phyloP scores from a whole-genome alignment of 2,888 invertebrate species.

The Sminthurinus aureus region DNA sequence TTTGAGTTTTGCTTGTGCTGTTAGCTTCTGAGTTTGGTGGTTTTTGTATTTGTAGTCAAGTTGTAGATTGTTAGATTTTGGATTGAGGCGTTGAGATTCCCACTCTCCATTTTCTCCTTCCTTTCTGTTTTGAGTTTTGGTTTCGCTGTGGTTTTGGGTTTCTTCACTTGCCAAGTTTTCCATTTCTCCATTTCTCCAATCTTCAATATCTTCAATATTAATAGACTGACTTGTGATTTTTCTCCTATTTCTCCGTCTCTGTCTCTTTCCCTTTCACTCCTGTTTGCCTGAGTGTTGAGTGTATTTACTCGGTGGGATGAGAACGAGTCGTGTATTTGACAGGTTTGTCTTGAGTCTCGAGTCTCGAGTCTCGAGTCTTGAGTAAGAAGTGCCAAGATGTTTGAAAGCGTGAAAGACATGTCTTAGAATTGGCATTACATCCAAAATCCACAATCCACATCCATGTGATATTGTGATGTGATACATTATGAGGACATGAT shows the following conservation, averaged over 20 bases:
- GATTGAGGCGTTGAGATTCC: background rate
- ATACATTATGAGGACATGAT: too few relatives aligned
- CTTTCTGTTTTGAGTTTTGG: too few relatives aligned
- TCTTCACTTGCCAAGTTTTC: background rate
- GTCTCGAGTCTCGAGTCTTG: background rate
- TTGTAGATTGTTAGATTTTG: too few relatives aligned
- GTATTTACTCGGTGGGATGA: slow-evolving; percentile 8
- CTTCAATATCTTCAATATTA: too few relatives aligned
- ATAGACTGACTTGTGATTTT: background rate
- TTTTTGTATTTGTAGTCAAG: background rate
- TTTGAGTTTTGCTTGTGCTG: too few relatives aligned
- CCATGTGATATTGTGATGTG: too few relatives aligned
- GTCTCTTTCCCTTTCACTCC: background rate
- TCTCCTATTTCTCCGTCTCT: background rate
- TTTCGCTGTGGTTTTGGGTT: too few relatives aligned
- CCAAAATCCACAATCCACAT: background rate
- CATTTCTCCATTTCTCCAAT: background rate
- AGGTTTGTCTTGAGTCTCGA: background rate
- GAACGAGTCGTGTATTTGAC: slow-evolving; percentile 16
- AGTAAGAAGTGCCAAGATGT: slow-evolving; percentile 11
- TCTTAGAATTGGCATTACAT: background rate
- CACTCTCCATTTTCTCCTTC: background rate
- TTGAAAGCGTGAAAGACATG: background rate
- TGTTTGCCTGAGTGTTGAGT: background rate
- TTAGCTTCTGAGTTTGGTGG: background rate